Evolutionary conservation across 2,797 vertebrate species (phyloP).

Genomic region (Galagoides demidoff): DNA sequence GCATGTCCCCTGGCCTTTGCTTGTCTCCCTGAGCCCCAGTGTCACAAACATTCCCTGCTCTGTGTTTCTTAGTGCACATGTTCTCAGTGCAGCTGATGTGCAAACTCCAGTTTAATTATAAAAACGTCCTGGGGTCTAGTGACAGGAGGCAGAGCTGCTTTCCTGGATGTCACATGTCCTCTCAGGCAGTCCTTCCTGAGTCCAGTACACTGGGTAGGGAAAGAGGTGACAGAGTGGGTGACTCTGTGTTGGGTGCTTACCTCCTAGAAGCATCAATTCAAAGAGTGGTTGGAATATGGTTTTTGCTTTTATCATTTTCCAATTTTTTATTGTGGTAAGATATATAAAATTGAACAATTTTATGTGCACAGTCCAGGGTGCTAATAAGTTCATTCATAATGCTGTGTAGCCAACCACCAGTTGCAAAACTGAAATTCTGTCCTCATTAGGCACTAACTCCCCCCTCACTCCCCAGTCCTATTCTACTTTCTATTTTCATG

Average conservation of each 20-base stretch:
- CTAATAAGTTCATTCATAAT: fast-evolving
- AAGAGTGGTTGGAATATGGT: not conserved
- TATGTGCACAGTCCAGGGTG: not conserved
- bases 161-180: fast-evolving
- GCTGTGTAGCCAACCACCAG: not conserved
- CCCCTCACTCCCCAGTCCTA: not conserved
- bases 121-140: fast-evolving
- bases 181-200: fast-evolving
- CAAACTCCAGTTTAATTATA: fast-evolving
- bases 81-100: fast-evolving
- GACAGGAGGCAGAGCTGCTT: fast-evolving
- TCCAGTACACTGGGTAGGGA: fast-evolving
- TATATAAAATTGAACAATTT: not conserved
- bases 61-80: not conserved
- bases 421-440: not conserved
- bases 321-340: not conserved
- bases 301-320: not conserved
- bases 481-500: not conserved
- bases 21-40: fast-evolving
- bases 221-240: fast-evolving
- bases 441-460: not conserved
- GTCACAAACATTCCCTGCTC: fast-evolving
- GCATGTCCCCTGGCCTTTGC: fast-evolving
- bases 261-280: fast-evolving
- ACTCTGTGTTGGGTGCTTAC: fast-evolving